phyloP scores from a whole-genome alignment of 2,113 vertebrate species.

The Nannobrachium achirus region DNA sequence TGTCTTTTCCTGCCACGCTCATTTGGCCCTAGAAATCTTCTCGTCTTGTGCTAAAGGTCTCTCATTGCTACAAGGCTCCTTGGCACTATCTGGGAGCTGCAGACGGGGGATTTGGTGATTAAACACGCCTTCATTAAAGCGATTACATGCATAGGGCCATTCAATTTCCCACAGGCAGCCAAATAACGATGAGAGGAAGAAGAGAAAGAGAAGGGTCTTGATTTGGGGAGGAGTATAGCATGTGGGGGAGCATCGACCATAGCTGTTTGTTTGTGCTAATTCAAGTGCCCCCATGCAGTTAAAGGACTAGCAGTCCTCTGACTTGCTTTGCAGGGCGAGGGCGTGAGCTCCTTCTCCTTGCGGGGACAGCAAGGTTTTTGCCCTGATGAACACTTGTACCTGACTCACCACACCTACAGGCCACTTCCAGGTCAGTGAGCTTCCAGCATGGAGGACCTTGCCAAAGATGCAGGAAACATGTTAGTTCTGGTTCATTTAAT shows the following conservation, averaged over 20 bases:
- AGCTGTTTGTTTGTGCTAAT: slow-evolving; percentile 60
- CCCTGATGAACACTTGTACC: slow-evolving; percentile 63
- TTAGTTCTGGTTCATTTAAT: slow-evolving; percentile 73
- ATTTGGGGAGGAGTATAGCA: slow-evolving; percentile 1
- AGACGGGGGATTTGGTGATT: slow-evolving; percentile 71
- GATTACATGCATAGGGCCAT: slow-evolving; percentile 71
- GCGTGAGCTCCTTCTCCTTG: slow-evolving; percentile 56
- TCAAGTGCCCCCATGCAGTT: slow-evolving; percentile 46
- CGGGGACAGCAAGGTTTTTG: slow-evolving; percentile 63
- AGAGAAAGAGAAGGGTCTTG: slow-evolving; percentile 24
- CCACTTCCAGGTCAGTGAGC: slow-evolving; percentile 77
- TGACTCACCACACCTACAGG: slow-evolving; percentile 82
- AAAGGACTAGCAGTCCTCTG: slow-evolving; percentile 55
- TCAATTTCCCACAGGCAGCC: slow-evolving; percentile 69
- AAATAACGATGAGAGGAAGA: slow-evolving; percentile 63
- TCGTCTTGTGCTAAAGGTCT: slow-evolving; percentile 82
- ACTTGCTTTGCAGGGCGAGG: slow-evolving; percentile 46
- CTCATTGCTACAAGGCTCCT: slow-evolving; percentile 74
- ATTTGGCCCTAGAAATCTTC: slow-evolving; percentile 75
- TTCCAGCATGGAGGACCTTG: slow-evolving; percentile 73
- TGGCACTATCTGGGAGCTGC: slow-evolving; percentile 73
- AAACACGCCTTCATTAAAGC: slow-evolving; percentile 80
- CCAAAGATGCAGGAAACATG: slow-evolving; percentile 64
- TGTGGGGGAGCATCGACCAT: slow-evolving; percentile 20
- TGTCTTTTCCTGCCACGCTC: slow-evolving; percentile 78